These are phyloP conservation scores for Eilema sororculum DNA, from an alignment of 2,888 invertebrate species.

Conservation along the genomic window DNA sequence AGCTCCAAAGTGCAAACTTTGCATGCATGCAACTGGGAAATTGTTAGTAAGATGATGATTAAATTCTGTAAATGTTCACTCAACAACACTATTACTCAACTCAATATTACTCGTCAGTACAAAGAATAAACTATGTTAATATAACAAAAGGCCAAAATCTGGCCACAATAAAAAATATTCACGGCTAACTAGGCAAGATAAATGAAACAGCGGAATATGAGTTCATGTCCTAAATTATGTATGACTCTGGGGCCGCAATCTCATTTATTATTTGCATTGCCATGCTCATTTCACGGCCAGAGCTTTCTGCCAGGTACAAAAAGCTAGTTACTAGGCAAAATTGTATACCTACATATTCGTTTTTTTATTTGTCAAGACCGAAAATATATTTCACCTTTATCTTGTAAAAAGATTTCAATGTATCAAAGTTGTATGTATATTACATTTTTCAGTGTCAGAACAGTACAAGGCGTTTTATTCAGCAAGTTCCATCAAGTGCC, in stretches of 20 bases:
- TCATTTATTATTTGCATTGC: slow-evolving; percentile 63
- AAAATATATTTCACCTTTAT: too few relatives aligned
- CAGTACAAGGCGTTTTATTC: too few relatives aligned
- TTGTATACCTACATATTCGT: background rate
- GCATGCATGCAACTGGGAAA: too few relatives aligned
- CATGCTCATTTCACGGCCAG: slow-evolving; percentile 48
- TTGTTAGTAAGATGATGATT: background rate
- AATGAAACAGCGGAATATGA: slow-evolving; percentile 46
- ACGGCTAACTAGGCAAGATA: slow-evolving; percentile 30
- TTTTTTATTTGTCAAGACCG: background rate
- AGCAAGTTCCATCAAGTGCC: too few relatives aligned
- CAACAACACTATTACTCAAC: too few relatives aligned
- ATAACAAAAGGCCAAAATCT: slow-evolving; percentile 5
- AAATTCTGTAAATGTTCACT: too few relatives aligned
- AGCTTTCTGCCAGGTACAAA: slow-evolving; percentile 33
- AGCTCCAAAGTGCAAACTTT: too few relatives aligned
- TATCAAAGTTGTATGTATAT: too few relatives aligned
- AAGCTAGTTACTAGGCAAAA: slow-evolving; percentile 23
- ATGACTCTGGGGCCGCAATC: slow-evolving; percentile 56
- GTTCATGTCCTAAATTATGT: slow-evolving; percentile 59
- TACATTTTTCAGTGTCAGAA: too few relatives aligned
- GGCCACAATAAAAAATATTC: slow-evolving; percentile 20
- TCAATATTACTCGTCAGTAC: too few relatives aligned
- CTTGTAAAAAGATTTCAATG: too few relatives aligned
- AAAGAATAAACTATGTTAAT: background rate